Conservation (phyloP, 2,888 invertebrate species). For the Sisyra terminalis region DNA sequence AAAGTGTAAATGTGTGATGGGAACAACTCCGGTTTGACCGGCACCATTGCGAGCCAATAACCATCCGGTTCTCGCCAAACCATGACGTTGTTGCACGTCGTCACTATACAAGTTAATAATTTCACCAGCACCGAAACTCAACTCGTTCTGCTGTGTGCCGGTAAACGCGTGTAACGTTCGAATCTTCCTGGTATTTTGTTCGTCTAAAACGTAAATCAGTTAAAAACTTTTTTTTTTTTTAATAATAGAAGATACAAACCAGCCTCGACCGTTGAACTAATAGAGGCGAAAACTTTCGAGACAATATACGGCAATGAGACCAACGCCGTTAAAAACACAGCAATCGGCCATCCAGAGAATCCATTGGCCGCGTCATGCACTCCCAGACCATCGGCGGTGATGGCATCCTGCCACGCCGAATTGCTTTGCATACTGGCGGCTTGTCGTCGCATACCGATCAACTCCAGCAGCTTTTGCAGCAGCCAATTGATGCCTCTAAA, state of each 20-base stretch:
- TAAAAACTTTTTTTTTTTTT: no score
- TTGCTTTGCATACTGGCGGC: conserved; percentile 22
- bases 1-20: conserved; percentile 17
- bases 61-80: conserved; percentile 51
- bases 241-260: background rate
- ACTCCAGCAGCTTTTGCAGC: conserved; percentile 52
- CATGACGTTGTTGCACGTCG: conserved; percentile 51
- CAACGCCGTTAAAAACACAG: conserved; percentile 77
- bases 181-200: conserved; percentile 26
- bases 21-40: conserved; percentile 42
- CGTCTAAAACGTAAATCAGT: no score
- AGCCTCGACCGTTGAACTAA: background rate
- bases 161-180: conserved; percentile 60
- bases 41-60: conserved; percentile 38
- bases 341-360: conserved; percentile 65
- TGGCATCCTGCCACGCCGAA: conserved; percentile 32
- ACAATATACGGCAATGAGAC: conserved; percentile 86
- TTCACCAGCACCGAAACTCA: conserved; percentile 62
- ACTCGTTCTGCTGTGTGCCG: conserved; percentile 53
- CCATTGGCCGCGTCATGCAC: conserved; percentile 21
- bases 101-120: conserved; percentile 67
- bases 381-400: conserved; percentile 24
- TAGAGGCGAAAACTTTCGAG: conserved; percentile 48
- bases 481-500: conserved; percentile 67
- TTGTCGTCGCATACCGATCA: conserved; percentile 41